Evolutionary conservation across 2,113 vertebrate species (phyloP).

Genomic region (Oostethus manadensis): DNA sequence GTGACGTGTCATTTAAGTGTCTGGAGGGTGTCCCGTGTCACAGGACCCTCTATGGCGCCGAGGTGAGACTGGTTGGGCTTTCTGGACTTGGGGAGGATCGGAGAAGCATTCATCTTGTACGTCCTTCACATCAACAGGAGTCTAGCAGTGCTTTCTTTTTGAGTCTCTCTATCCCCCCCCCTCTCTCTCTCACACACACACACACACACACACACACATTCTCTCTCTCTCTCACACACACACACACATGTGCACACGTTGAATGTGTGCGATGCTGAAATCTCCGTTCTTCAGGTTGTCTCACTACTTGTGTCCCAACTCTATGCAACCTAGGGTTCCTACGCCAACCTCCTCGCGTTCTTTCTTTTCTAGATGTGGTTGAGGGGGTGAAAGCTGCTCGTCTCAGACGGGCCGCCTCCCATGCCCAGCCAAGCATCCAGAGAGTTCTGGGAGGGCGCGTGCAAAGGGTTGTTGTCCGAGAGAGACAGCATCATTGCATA

Average conservation of each 20-base stretch:
- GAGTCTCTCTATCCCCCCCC: conserved; percentile 11
- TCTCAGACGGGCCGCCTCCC: conserved; percentile 85
- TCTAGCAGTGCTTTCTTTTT: conserved; percentile 63
- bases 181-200: conserved; percentile 12
- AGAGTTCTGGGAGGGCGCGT: conserved; percentile 88
- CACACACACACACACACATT: background rate
- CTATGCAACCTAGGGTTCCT: conserved; percentile 39
- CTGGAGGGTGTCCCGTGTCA: conserved; percentile 32
- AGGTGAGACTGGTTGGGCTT: conserved; percentile 32
- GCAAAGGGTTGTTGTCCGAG: conserved; percentile 92
- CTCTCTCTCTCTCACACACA: conserved; percentile 15
- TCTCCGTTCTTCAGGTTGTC: conserved; percentile 27
- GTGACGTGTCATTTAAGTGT: conserved; percentile 47
- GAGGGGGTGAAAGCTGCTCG: conserved; percentile 90
- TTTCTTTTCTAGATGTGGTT: conserved; percentile 87
- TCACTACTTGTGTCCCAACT: conserved; percentile 49
- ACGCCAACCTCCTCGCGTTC: conserved; percentile 45
- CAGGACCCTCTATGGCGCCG: conserved; percentile 40
- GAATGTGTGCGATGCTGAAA: conserved; percentile 44
- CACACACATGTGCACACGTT: conserved; percentile 1
- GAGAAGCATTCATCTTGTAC: conserved; percentile 54
- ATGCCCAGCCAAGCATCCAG: conserved; percentile 98
- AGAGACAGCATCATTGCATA: conserved; percentile 99
- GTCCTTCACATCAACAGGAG: conserved; percentile 70
- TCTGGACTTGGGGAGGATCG: conserved; percentile 44